These are phyloP conservation scores for Maconellicoccus hirsutus DNA, from an alignment of 1,140 invertebrate species.

Conservation along the genomic window DNA sequence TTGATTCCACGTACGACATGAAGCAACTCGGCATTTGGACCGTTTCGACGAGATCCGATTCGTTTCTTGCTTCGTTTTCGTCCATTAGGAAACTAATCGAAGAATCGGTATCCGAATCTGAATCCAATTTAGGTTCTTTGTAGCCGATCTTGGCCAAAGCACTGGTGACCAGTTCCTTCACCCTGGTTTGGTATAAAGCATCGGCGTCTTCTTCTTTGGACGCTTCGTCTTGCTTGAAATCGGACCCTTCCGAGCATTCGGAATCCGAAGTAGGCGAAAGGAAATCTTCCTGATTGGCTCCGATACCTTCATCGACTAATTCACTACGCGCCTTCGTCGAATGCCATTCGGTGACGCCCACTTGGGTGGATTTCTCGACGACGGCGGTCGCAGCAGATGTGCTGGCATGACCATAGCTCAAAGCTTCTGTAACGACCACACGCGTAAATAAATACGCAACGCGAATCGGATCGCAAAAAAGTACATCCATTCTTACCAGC, in stretches of 20 bases:
- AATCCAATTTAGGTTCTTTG: background rate
- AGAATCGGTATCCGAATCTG: background rate
- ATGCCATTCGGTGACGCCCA: background rate
- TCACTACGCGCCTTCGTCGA: background rate
- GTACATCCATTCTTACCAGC: background rate
- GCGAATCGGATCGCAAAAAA: too few relatives aligned
- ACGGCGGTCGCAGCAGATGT: too few relatives aligned
- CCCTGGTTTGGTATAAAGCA: background rate
- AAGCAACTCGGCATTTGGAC: background rate
- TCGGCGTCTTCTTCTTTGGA: background rate
- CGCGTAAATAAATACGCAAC: too few relatives aligned
- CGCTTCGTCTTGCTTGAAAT: background rate
- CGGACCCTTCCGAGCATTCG: background rate
- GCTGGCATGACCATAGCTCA: too few relatives aligned
- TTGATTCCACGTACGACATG: background rate
- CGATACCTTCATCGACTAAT: background rate
- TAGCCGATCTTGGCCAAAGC: background rate
- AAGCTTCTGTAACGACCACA: too few relatives aligned
- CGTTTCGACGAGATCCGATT: background rate
- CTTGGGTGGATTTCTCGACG: too few relatives aligned
- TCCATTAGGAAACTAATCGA: background rate
- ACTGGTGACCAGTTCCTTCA: too few relatives aligned
- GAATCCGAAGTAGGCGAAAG: background rate
- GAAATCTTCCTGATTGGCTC: background rate
- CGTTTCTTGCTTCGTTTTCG: background rate